These are phyloP conservation scores for Dynastes grantii DNA, from an alignment of 2,888 invertebrate species.

Conservation along the genomic window DNA sequence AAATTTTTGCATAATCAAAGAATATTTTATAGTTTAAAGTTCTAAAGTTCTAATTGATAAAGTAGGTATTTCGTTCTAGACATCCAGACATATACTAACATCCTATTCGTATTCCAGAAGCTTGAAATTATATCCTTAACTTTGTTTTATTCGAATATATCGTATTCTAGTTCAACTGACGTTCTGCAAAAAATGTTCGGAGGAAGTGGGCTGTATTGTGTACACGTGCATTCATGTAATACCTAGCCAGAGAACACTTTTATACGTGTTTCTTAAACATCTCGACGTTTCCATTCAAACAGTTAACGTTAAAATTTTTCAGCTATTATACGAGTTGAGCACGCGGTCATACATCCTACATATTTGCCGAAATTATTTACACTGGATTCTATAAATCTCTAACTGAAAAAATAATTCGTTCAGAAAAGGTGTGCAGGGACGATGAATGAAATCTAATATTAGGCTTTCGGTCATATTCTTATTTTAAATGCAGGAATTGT, in stretches of 20 bases:
- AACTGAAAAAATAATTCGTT: conserved; percentile 44
- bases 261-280: conserved; percentile 15
- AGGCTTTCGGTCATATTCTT: conserved; percentile 29
- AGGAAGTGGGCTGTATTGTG: no score
- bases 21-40: no score
- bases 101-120: no score
- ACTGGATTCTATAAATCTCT: conserved; percentile 33
- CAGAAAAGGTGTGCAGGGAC: conserved; percentile 4
- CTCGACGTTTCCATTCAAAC: conserved; percentile 18
- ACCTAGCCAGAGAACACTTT: neutral
- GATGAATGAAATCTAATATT: conserved; percentile 45
- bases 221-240: no score
- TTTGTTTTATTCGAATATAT: no score
- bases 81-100: no score
- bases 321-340: neutral
- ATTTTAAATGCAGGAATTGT: conserved; percentile 1
- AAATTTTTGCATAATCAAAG: no score
- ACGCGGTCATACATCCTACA: conserved; percentile 18
- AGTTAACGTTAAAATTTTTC: conserved; percentile 17
- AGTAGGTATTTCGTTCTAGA: no score
- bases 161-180: no score
- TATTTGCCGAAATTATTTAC: conserved; percentile 35
- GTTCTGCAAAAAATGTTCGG: no score
- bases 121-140: no score
- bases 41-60: no score